Evolutionary conservation across 1,140 invertebrate species (phyloP).

Genomic region (Berghia stephanieae): DNA sequence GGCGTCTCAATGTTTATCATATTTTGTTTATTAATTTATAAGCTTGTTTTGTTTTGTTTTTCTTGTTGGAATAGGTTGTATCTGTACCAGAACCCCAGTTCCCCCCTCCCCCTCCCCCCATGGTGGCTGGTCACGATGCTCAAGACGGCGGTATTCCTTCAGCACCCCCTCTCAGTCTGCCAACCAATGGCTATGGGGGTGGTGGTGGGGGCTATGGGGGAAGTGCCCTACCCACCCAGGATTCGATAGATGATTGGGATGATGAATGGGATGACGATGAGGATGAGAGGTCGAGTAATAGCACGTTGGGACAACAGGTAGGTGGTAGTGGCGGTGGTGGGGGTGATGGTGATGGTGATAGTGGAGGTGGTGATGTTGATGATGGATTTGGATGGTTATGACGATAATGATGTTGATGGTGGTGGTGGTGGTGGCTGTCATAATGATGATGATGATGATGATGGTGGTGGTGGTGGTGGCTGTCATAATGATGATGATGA

Average conservation of each 20-base stretch:
- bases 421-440: too few relatives aligned
- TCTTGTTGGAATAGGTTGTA: slow-evolving; percentile 34
- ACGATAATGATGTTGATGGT: too few relatives aligned
- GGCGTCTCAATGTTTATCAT: too few relatives aligned
- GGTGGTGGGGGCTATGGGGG: slow-evolving; percentile 6
- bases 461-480: too few relatives aligned
- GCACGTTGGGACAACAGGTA: slow-evolving; percentile 42
- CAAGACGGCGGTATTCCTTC: slow-evolving; percentile 67
- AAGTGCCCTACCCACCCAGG: too few relatives aligned
- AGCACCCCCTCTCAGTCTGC: slow-evolving; percentile 39
- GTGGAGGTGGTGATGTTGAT: neutral
- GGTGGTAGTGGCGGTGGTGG: slow-evolving; percentile 39
- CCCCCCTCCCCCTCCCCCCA: slow-evolving; percentile 67
- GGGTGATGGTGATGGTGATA: slow-evolving; percentile 18
- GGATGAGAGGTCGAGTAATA: slow-evolving; percentile 71
- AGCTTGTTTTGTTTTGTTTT: neutral
- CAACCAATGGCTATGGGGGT: slow-evolving; percentile 28
- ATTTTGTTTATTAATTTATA: too few relatives aligned
- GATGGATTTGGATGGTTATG: neutral
- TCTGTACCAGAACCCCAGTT: slow-evolving; percentile 65
- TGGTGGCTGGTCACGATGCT: too few relatives aligned
- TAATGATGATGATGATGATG: too few relatives aligned
- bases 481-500: too few relatives aligned
- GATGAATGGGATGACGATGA: slow-evolving; percentile 92
- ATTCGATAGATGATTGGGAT: slow-evolving; percentile 80